These are phyloP conservation scores for Indicator maculatus DNA, from an alignment of 2,113 vertebrate species.

Conservation along the genomic window DNA sequence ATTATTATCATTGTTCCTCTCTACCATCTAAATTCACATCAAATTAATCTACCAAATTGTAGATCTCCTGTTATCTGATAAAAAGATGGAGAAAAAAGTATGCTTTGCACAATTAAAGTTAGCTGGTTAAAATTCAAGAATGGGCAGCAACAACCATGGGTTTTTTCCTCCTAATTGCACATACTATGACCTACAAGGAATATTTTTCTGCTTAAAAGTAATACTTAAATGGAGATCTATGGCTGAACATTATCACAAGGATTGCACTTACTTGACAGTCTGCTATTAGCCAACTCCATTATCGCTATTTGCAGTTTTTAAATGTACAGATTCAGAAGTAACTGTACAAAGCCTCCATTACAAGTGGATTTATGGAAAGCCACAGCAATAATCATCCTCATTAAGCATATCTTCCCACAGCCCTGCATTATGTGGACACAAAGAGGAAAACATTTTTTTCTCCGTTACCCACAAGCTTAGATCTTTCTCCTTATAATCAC, in stretches of 20 bases:
- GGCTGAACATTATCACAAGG: constrained; percentile 54
- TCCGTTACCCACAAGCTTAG: constrained; percentile 59
- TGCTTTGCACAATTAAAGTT: background rate
- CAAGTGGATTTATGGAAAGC: constrained; percentile 73
- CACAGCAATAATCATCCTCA: constrained; percentile 69
- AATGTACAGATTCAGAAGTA: constrained; percentile 69
- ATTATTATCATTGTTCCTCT: background rate
- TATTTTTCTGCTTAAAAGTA: constrained; percentile 64
- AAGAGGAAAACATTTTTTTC: constrained; percentile 69
- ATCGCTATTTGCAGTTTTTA: constrained; percentile 70
- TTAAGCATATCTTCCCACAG: constrained; percentile 71
- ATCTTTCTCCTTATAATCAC: constrained; percentile 44
- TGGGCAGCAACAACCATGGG: background rate
- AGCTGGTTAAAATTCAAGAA: constrained; percentile 27
- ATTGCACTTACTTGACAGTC: constrained; percentile 68
- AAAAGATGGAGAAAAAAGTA: background rate
- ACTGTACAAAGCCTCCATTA: constrained; percentile 71
- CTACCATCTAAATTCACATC: constrained; percentile 25
- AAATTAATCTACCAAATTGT: background rate
- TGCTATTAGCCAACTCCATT: constrained; percentile 71
- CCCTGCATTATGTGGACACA: constrained; percentile 65
- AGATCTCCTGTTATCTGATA: background rate
- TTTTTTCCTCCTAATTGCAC: background rate
- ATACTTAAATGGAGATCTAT: constrained; percentile 66
- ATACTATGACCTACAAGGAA: constrained; percentile 56